Evolutionary conservation across 1,140 invertebrate genomes (phyloP), one percentile per base, ranked within the genome.

Genomic region (Drosophila pseudoananassae): DNA sequence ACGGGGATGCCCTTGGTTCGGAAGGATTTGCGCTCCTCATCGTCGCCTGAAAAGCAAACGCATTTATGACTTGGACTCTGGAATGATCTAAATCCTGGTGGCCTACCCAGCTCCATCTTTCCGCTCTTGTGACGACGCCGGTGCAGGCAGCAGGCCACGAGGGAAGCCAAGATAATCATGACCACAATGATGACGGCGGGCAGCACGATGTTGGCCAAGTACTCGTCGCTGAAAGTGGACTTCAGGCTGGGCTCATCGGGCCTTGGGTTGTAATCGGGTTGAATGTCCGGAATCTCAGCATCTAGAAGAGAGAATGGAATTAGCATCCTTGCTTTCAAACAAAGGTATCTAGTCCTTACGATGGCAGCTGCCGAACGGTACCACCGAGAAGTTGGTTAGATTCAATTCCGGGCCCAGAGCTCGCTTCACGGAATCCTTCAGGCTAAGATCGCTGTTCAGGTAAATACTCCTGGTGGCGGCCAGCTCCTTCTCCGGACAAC

Each of bases 91-190:
- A 1, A 17, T 9, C 0, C 15, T 20, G 1, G 1, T 12, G 29
- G 47, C 90, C 92, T 95, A 92, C 93, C 94, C 51, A 96, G 93
- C 76, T 95, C 95, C 94, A 96, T 96, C 91, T 97, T 97, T 0
- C 96, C 97, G 61, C 96, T 97, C 25, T 96, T 93, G 65, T 96
- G 94, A 78, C 96, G 94, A 83, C 96, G 94, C 69, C 96, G 94
- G 90, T 98, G 98, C 12, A 99, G 92, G 33, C 98, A 94, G 90
- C 97, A 98, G 0, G 98, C 98, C 29, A 98, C 95, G 12, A 98
- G 93, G 0, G 95, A 95, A 0, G 98, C 97, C 5, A 98, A 93
- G 0, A 98, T 92, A 1, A 99, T 93, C 96, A 99, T 98, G 6
- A 95, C 95, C 0, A 96, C 94, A 60, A 99, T 98, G 7, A 99